Conservation (phyloP, 2,797 vertebrate species). For the Heliangelus exortis region DNA sequence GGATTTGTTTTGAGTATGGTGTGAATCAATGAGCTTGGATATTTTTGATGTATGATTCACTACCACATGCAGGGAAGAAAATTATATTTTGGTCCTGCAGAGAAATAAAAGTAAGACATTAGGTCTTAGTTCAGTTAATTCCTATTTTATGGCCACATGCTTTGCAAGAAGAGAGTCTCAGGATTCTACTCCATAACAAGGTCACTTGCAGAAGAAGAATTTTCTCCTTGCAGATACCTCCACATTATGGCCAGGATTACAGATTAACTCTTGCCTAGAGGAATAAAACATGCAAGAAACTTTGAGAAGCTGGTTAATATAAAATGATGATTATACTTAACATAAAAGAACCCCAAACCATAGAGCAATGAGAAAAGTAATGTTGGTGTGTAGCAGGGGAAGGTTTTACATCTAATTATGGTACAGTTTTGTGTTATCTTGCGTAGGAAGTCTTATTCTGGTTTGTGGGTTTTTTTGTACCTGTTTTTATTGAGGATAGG, state of each 20-base stretch:
- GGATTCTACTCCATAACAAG: background rate
- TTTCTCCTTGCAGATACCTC: background rate
- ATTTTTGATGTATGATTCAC: constrained; percentile 73
- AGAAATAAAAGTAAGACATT: constrained; percentile 60
- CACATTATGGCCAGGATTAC: background rate
- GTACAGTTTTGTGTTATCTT: background rate
- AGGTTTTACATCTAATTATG: background rate
- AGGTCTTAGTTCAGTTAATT: constrained; percentile 35
- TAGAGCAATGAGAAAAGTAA: background rate
- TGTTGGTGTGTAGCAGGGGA: background rate
- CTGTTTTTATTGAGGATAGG: background rate
- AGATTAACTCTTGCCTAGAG: background rate
- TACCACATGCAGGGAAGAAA: constrained; percentile 64
- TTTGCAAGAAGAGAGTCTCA: background rate
- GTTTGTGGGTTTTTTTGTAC: background rate
- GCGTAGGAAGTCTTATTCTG: background rate
- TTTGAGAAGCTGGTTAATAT: background rate
- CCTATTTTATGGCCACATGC: background rate
- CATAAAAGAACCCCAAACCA: background rate
- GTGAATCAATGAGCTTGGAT: constrained; percentile 56
- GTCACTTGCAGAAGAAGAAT: background rate
- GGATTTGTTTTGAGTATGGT: constrained; percentile 49
- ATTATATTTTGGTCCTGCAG: constrained; percentile 64
- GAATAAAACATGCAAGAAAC: background rate
- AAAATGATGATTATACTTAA: background rate